phyloP scores from a whole-genome alignment of 2,888 invertebrate species.

The Heliconius ethilla region DNA sequence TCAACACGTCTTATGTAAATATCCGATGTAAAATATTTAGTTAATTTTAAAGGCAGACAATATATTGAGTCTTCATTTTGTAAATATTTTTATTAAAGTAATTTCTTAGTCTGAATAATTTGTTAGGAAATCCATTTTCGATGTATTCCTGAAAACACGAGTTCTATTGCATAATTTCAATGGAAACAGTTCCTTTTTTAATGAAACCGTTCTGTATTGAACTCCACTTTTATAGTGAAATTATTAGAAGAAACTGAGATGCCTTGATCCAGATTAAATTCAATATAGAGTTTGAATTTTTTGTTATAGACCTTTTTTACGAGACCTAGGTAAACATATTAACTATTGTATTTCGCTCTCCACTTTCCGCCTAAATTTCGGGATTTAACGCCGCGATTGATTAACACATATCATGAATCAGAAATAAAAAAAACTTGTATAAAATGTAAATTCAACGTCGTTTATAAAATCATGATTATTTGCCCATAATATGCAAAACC shows the following conservation, averaged over 20 bases:
- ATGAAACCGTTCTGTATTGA: background rate
- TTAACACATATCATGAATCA: background rate
- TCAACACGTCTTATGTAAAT: constrained; percentile 5
- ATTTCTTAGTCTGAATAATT: constrained; percentile 15
- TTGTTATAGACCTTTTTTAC: too few species aligned
- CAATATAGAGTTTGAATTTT: too few species aligned
- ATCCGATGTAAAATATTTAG: constrained; percentile 6
- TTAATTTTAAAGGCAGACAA: constrained; percentile 10
- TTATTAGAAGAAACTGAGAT: too few species aligned
- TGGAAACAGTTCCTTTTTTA: background rate
- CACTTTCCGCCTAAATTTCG: background rate
- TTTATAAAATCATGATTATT: background rate
- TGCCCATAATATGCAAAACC: constrained; percentile 17
- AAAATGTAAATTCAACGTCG: background rate
- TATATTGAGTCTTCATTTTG: constrained; percentile 3
- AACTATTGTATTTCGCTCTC: background rate
- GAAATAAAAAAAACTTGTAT: background rate
- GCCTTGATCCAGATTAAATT: too few species aligned
- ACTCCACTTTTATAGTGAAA: too few species aligned
- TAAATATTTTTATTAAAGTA: constrained; percentile 18
- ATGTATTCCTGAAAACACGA: background rate
- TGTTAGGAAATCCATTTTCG: background rate
- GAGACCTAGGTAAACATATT: too few species aligned
- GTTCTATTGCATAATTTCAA: background rate
- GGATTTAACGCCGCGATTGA: background rate